Base-by-base conservation (phyloP, 1,140 invertebrate genomes). In the Drosophila auraria region DNA sequence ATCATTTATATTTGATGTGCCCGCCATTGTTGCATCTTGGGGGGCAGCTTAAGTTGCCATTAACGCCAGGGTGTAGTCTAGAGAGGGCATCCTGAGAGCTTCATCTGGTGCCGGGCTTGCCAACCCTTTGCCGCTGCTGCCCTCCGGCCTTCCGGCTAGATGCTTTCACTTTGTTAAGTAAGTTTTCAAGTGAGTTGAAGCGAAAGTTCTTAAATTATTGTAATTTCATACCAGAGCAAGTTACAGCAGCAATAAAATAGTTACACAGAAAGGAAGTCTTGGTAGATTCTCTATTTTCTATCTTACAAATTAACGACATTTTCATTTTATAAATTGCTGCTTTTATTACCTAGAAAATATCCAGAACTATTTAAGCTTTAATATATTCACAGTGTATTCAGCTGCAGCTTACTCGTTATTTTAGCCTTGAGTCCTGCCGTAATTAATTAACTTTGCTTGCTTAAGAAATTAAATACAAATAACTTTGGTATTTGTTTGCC, bases 371-470 rank as follows among this genome's bases (percentile, higher is more conserved):
- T 6, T 20, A 20, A 20, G 20, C 20, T 20, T 20, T 20, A 0
- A 5, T 4, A 15, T 15, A 23, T 40, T 40, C 33, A 9, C 20
- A 38, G 54, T 56, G 54, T n/a, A 56, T 23, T 14, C 14, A 15
- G 33, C 36, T 23, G 53, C 53, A 56, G 17, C 33, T 40, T 15
- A 40, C 33, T 23, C 20, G 38, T 17, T 15, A 2, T 33, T n/a
- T 40, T 56, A 38, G 56, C 63, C 79, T 77, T 74, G 82, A 86
- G 82, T 69, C 70, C 36, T 77, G 53, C 56, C 53, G 79, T 90
- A 86, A 90, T 90, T 90, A 90, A 90, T 90, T 90, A 82, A 90
- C 71, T 90, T 82, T 86, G 86, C 82, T 86, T 86, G 75, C 76
- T 44, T 82, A 69, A 69, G 86, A 86, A 86, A 90, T 90, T 83